Evolutionary conservation across 2,797 vertebrate species (phyloP).

Genomic region (Notolepis coatsorum): DNA sequence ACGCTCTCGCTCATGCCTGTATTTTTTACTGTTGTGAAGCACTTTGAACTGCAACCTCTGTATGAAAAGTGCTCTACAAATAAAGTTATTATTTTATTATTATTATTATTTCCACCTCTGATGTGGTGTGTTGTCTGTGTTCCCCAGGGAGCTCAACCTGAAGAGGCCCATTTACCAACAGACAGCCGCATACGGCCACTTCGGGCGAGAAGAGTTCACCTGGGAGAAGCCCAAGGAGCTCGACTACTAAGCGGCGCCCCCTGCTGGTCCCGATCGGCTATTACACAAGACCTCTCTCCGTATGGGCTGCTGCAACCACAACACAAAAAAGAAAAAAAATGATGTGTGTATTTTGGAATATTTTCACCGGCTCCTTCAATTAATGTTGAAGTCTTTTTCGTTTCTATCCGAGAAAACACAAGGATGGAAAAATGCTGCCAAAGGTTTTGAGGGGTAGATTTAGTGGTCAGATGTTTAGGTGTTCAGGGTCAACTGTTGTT

Average conservation of each 20-base stretch:
- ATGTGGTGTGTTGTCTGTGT: slow-evolving; percentile 15
- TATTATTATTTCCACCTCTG: neutral
- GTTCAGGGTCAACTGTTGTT: slow-evolving; percentile 30
- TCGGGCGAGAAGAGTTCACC: slow-evolving; percentile 90
- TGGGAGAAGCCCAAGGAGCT: slow-evolving; percentile 94
- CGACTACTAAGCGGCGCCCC: slow-evolving; percentile 68
- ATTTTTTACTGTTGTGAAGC: too few species aligned
- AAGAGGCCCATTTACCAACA: slow-evolving; percentile 96
- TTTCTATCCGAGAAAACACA: too few species aligned
- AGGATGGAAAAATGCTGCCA: slow-evolving; percentile 50
- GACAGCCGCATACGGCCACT: slow-evolving; percentile 96
- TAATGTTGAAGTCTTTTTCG: slow-evolving; percentile 19
- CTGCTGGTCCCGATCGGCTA: slow-evolving; percentile 15
- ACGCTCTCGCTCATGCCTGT: too few species aligned
- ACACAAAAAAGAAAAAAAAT: too few species aligned
- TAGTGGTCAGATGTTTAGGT: slow-evolving; percentile 5
- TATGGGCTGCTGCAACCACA: slow-evolving; percentile 19
- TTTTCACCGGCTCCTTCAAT: slow-evolving; percentile 19
- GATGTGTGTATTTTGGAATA: neutral
- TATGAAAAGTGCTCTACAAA: too few species aligned
- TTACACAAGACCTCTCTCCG: slow-evolving; percentile 16
- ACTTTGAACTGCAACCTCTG: too few species aligned
- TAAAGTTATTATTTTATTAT: neutral
- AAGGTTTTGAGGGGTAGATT: slow-evolving; percentile 27
- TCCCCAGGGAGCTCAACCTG: slow-evolving; percentile 91